Percentiles rank a stretch among this genome's conserved stretches.
These are phyloP conservation scores for Drosophila carrolli DNA, from an alignment of 1,140 invertebrate genomes.

Conservation along the genomic window DNA sequence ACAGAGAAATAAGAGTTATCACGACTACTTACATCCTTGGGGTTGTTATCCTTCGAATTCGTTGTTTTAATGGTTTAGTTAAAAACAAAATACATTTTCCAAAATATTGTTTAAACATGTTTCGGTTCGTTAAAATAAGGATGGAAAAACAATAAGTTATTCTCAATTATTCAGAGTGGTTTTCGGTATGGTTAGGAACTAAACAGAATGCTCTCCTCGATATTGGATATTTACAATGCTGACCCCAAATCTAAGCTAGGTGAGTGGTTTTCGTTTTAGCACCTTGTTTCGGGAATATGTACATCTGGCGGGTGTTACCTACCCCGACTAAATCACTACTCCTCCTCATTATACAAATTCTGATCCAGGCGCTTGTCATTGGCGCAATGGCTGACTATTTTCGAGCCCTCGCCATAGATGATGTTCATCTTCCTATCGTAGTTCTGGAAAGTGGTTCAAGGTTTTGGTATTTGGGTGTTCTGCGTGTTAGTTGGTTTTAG, in stretches of 20 bases:
- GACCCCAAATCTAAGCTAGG: slow-evolving; percentile 14
- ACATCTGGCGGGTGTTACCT: slow-evolving; percentile 42
- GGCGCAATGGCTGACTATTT: slow-evolving; percentile 62
- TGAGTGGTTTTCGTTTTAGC: slow-evolving; percentile 39
- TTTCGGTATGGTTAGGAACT: slow-evolving; percentile 34
- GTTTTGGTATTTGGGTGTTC: slow-evolving; percentile 27
- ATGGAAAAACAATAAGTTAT: slow-evolving; percentile 39
- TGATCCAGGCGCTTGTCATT: slow-evolving; percentile 61
- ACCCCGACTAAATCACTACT: slow-evolving; percentile 58
- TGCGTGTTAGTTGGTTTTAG: slow-evolving; percentile 50
- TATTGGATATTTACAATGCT: slow-evolving; percentile 29
- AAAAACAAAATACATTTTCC: slow-evolving; percentile 72
- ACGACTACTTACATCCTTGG: slow-evolving; percentile 83
- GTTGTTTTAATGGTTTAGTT: slow-evolving; percentile 65
- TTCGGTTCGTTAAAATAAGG: slow-evolving; percentile 42
- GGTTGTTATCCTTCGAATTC: slow-evolving; percentile 70
- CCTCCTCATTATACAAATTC: slow-evolving; percentile 72
- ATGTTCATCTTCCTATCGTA: slow-evolving; percentile 61
- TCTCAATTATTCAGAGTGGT: slow-evolving; percentile 23
- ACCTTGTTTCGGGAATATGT: slow-evolving; percentile 20
- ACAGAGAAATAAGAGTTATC: slow-evolving; percentile 37
- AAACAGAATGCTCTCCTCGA: slow-evolving; percentile 19
- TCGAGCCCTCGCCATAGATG: slow-evolving; percentile 74
- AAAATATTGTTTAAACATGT: slow-evolving; percentile 50
- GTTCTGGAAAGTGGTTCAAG: slow-evolving; percentile 57